Conservation (phyloP, 2,113 vertebrate genomes). For the Grus americana region DNA sequence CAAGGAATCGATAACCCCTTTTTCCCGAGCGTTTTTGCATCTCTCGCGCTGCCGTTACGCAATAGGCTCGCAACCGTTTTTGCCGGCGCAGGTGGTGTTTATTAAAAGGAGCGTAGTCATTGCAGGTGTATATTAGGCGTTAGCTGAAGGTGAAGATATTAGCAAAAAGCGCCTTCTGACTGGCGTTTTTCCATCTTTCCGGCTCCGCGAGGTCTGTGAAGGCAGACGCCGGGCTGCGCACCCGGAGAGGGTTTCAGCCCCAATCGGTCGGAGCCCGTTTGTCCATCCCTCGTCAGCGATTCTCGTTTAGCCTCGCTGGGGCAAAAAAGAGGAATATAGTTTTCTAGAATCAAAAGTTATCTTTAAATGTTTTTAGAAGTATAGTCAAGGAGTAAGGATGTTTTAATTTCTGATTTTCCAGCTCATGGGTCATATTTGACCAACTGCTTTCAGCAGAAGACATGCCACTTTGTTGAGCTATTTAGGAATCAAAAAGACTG, state of each 20-base stretch:
- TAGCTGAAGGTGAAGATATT: neutral
- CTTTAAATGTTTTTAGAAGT: constrained; percentile 48
- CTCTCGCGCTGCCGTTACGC: neutral
- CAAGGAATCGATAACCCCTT: neutral
- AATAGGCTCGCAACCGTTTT: neutral
- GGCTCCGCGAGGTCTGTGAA: neutral
- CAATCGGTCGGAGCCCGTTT: neutral
- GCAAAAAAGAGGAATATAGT: neutral
- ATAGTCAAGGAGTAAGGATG: constrained; percentile 32
- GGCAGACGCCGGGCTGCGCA: neutral
- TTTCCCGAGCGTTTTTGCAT: neutral
- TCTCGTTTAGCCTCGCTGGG: neutral
- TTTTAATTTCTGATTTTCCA: constrained; percentile 75
- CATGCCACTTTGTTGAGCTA: constrained; percentile 81
- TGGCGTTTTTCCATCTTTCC: neutral
- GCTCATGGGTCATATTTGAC: constrained; percentile 78
- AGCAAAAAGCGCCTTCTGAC: neutral
- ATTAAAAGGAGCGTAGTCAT: neutral
- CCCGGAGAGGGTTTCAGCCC: neutral
- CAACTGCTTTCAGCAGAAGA: constrained; percentile 79
- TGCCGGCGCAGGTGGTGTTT: neutral
- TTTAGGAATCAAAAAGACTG: constrained; percentile 84
- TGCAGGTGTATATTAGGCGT: constrained; percentile 2
- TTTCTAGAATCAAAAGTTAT: constrained; percentile 41
- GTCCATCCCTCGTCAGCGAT: constrained; percentile 1